Conservation (phyloP, 2,888 invertebrate genomes). For the Didymodactylos carnosus region DNA sequence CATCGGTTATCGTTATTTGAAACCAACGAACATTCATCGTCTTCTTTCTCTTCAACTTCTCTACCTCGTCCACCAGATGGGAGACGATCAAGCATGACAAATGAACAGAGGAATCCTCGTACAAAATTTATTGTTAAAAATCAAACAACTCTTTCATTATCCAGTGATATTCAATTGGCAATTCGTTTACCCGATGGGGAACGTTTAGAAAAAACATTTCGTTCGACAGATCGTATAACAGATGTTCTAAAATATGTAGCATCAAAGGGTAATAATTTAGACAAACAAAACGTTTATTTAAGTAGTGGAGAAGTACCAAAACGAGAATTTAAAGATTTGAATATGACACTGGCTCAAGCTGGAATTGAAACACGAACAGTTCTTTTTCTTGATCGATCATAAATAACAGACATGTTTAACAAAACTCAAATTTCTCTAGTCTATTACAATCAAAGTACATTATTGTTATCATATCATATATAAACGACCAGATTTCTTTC, state of each 20-base stretch:
- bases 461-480: too few relatives aligned
- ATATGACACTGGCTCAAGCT: not conserved
- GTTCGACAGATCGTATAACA: not conserved
- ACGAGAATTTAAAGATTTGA: not conserved
- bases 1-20: too few relatives aligned
- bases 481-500: too few relatives aligned
- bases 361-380: not conserved
- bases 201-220: not conserved
- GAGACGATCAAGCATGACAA: not conserved
- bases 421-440: too few relatives aligned
- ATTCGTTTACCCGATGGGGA: not conserved
- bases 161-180: not conserved
- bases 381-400: not conserved
- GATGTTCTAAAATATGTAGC: not conserved
- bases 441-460: too few relatives aligned
- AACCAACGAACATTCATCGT: too few relatives aligned
- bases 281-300: not conserved
- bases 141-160: too few relatives aligned
- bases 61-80: not conserved
- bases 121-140: not conserved
- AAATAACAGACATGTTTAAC: too few relatives aligned
- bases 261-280: not conserved
- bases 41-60: too few relatives aligned
- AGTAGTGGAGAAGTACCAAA: not conserved
- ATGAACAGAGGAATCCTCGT: not conserved